These are phyloP conservation scores for Grapholita molesta DNA, from an alignment of 1,140 invertebrate species.

Conservation along the genomic window DNA sequence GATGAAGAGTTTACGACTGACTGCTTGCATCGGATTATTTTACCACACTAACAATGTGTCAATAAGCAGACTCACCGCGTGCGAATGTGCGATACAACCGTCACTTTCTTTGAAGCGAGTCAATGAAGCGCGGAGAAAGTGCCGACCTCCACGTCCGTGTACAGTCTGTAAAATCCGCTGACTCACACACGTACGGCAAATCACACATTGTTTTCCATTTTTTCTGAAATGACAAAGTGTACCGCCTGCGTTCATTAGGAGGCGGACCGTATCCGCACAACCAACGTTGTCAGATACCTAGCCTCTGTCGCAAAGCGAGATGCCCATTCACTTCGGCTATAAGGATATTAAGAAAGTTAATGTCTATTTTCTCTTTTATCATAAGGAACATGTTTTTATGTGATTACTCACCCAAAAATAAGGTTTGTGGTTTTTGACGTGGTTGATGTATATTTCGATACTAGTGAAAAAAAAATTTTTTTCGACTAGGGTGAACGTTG, in stretches of 20 bases:
- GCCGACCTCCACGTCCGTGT: conserved; percentile 66
- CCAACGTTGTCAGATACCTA: background rate
- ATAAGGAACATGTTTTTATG: no score
- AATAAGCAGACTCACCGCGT: conserved; percentile 9
- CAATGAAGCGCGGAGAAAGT: conserved; percentile 75
- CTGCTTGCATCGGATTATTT: conserved; percentile 8
- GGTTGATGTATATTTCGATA: no score
- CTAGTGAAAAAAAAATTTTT: no score
- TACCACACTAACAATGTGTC: conserved; percentile 1
- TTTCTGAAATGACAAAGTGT: background rate
- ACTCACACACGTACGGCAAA: conserved; percentile 41
- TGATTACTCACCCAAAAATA: no score
- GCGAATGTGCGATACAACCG: conserved; percentile 46
- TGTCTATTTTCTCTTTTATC: no score
- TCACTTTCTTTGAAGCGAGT: conserved; percentile 68
- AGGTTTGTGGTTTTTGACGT: no score
- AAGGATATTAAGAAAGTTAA: no score
- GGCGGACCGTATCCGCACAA: background rate
- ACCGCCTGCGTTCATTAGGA: background rate
- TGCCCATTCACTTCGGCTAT: background rate
- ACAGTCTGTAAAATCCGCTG: conserved; percentile 58
- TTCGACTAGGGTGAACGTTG: no score
- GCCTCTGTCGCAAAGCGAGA: background rate
- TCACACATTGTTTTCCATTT: conserved; percentile 22
- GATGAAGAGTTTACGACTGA: background rate